phyloP scores from a whole-genome alignment of 2,113 vertebrate species.

The Elephas maximus region DNA sequence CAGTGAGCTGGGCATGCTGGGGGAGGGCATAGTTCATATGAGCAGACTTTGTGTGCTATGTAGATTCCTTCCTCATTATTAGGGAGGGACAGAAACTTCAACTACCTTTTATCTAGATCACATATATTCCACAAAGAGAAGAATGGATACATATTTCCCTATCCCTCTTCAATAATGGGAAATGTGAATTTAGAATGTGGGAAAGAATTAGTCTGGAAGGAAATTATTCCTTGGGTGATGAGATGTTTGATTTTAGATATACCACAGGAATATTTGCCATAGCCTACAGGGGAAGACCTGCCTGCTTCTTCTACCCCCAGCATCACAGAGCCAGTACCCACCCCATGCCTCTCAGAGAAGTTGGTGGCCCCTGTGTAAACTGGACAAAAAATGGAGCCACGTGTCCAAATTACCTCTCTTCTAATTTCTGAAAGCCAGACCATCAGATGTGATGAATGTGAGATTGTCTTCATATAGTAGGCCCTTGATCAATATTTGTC shows the following conservation, averaged over 20 bases:
- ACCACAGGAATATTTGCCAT: background rate
- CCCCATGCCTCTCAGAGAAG: background rate
- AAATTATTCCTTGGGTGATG: background rate
- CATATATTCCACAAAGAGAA: background rate
- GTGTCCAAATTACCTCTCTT: background rate
- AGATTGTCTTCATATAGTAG: constrained; percentile 9
- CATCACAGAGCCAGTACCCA: background rate
- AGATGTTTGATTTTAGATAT: background rate
- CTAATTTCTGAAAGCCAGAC: constrained; percentile 9
- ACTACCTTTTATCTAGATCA: background rate
- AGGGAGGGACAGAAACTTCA: background rate
- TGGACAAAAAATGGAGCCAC: background rate
- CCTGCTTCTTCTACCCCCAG: background rate
- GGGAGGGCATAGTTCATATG: background rate
- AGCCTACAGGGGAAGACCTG: background rate
- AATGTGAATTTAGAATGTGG: background rate
- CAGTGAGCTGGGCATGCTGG: background rate
- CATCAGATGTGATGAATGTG: constrained; percentile 44
- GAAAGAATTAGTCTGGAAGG: background rate
- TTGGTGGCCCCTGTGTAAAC: background rate
- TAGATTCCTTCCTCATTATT: background rate
- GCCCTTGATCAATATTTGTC: constrained; percentile 37
- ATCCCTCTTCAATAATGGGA: background rate
- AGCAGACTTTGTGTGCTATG: background rate
- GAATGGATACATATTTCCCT: background rate